Evolutionary conservation across 2,797 vertebrate species (phyloP), one percentile per base, ranked within the genome.

Genomic region (Coluber constrictor): DNA sequence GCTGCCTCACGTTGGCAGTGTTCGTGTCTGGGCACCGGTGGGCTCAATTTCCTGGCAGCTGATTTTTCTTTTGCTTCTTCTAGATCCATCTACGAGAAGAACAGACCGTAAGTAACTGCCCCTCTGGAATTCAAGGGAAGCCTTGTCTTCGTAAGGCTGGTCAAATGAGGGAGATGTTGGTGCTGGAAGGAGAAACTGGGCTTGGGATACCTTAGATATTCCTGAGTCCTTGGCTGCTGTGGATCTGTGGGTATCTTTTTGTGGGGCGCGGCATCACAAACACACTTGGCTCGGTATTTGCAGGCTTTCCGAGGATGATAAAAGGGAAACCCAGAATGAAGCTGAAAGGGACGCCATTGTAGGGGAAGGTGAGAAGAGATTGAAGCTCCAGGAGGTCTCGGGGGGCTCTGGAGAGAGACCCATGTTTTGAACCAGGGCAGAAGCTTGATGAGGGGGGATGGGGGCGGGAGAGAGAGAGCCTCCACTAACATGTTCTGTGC

Each of bases 401-500:
- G 55, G 87, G 18, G 8, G 9, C 18, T 32, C 54, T 20, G 18
- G 9, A 37, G 16, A 37, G 55, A 87, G 4, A 5, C n/a, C 23
- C 1, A 0, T 4, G 18, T 43, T 79, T 79, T 79, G 37, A 43
- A 43, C 8, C 32, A 10, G 37, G 51, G 43, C 83, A 56, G 25
- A 18, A 56, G 16, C 32, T 32, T 3, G 16, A 16, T 5, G 10
- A 5, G 32, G 0, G 2, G 15, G 29, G 29, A 3, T 4, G 1
- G 29, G 9, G 2, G 1, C 2, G 2, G 23, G 11, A 1, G 11
- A 15, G 20, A 2, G 15, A 29, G 27, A 2, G 16, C 29, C 29
- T 9, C 7, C 10, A 25, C 23, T 20, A 37, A 60, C 37, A 12
- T 47, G 23, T 54, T 54, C 51, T 54, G 2, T 47, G 11, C 47